Percentiles rank a stretch among this genome's conserved stretches.
These are phyloP conservation scores for Drosophila kohkoa DNA, from an alignment of 1,140 invertebrate genomes.

Conservation along the genomic window DNA sequence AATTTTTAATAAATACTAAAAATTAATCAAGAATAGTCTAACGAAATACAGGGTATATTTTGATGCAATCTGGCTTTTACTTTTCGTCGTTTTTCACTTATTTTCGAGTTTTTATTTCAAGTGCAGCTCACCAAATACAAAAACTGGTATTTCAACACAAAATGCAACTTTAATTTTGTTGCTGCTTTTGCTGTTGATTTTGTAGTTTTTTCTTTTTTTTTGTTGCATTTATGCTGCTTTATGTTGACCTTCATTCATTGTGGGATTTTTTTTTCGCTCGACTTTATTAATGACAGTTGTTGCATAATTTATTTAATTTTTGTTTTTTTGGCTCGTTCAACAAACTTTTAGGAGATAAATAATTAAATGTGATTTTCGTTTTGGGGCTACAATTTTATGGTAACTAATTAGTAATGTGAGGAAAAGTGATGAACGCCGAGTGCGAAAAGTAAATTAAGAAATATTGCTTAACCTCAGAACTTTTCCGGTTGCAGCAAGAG, in stretches of 20 bases:
- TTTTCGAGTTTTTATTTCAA: conserved; percentile 54
- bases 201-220: conserved; percentile 19
- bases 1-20: no score
- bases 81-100: neutral
- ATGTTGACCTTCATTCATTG: conserved; percentile 79
- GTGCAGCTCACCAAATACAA: conserved; percentile 78
- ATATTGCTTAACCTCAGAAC: neutral
- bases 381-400: conserved; percentile 55
- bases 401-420: conserved; percentile 30
- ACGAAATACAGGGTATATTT: neutral
- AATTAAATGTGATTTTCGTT: conserved; percentile 67
- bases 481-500: neutral
- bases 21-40: no score
- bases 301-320: conserved; percentile 81
- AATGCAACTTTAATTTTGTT: conserved; percentile 71
- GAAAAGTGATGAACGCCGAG: neutral
- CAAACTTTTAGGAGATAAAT: conserved; percentile 61
- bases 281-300: conserved; percentile 82
- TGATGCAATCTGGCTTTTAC: neutral
- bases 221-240: conserved; percentile 76
- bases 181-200: conserved; percentile 30
- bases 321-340: conserved; percentile 57
- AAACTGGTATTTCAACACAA: conserved; percentile 80
- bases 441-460: neutral
- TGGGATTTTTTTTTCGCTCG: conserved; percentile 76